phyloP scores from a whole-genome alignment of 2,888 invertebrate species.

The Girardia tigrina region DNA sequence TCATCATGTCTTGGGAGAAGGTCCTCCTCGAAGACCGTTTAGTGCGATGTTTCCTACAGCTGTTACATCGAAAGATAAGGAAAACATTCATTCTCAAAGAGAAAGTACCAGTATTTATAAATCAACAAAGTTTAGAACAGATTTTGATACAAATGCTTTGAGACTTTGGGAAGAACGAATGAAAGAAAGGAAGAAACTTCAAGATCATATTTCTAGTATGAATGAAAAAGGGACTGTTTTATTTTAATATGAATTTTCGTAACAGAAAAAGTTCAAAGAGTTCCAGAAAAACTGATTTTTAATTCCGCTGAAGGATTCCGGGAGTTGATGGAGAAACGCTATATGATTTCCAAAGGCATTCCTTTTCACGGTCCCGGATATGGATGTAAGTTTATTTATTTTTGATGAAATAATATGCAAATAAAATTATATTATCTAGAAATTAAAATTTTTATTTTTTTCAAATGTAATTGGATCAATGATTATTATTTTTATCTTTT shows the following conservation, averaged over 20 bases:
- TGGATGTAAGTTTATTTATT: conserved; percentile 45
- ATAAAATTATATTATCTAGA: too few species aligned
- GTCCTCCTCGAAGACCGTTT: background rate
- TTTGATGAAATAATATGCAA: too few species aligned
- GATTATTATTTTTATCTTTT: too few species aligned
- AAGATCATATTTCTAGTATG: conserved; percentile 47
- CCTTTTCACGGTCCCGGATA: conserved; percentile 48
- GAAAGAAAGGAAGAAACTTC: conserved; percentile 46
- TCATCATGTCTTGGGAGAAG: background rate
- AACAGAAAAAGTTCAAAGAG: conserved; percentile 46
- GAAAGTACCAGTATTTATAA: background rate
- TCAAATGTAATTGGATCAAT: too few species aligned
- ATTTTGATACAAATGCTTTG: conserved; percentile 45
- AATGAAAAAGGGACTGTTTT: background rate
- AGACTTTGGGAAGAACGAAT: conserved; percentile 48
- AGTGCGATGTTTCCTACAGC: background rate
- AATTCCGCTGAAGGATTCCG: conserved; percentile 46
- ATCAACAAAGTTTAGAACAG: conserved; percentile 21
- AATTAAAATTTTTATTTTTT: too few species aligned
- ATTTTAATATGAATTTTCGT: background rate
- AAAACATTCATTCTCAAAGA: background rate
- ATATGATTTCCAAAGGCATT: conserved; percentile 48
- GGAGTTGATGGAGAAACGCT: conserved; percentile 44
- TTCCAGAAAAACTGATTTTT: conserved; percentile 46
- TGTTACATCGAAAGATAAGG: background rate